Evolutionary conservation across 2,797 vertebrate genomes (phyloP).

Genomic region (Dromococcyx pavoninus): DNA sequence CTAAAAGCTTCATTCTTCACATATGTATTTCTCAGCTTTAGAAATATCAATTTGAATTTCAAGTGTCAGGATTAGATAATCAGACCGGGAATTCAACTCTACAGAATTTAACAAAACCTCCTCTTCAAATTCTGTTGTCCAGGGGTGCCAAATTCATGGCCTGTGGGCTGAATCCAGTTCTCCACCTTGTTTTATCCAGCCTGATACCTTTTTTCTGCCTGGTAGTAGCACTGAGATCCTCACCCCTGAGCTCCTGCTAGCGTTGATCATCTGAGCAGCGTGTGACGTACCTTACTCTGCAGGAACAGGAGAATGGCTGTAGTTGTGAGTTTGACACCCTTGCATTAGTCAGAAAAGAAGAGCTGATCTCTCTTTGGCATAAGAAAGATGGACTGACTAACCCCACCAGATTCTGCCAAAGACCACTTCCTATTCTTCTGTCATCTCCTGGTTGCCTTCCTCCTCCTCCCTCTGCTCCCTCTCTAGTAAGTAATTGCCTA

Average conservation of each 20-base stretch:
- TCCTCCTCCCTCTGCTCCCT: neutral
- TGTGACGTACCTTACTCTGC: too few relatives aligned
- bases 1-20: slow-evolving; percentile 24
- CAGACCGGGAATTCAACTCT: neutral
- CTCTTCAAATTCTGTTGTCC: neutral
- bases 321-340: too few relatives aligned
- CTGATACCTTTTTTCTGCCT: too few relatives aligned
- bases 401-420: neutral
- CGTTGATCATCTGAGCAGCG: too few relatives aligned
- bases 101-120: neutral
- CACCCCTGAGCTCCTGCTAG: too few relatives aligned
- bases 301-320: too few relatives aligned
- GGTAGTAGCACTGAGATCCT: too few relatives aligned
- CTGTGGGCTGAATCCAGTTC: too few relatives aligned
- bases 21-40: slow-evolving; percentile 2
- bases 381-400: neutral
- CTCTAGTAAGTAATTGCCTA: neutral
- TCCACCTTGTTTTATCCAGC: too few relatives aligned
- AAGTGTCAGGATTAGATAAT: neutral
- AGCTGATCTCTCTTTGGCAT: neutral
- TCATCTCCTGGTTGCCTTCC: neutral
- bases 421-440: neutral
- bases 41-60: slow-evolving; percentile 29
- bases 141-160: too few relatives aligned
- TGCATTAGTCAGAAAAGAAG: neutral